These are phyloP conservation scores for Seira musarum DNA, from an alignment of 2,888 invertebrate species.

Conservation along the genomic window DNA sequence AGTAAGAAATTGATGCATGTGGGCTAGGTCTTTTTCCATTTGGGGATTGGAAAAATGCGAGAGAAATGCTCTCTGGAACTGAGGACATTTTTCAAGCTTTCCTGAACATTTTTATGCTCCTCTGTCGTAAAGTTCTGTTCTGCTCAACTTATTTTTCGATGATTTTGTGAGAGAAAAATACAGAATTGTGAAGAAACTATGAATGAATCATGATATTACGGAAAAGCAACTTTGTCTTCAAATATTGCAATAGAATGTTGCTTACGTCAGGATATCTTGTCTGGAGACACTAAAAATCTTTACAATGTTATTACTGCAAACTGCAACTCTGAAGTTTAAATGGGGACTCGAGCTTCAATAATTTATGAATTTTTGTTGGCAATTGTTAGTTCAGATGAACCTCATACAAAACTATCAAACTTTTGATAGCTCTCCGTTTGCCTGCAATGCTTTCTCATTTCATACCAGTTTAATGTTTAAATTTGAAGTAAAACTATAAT, in stretches of 20 bases:
- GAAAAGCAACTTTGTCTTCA: neutral
- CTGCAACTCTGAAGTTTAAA: neutral
- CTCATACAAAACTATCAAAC: too few relatives aligned
- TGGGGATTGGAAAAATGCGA: conserved; percentile 41
- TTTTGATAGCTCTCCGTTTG: too few relatives aligned
- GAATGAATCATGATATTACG: too few relatives aligned
- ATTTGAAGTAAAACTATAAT: too few relatives aligned
- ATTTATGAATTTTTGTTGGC: neutral
- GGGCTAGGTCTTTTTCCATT: conserved; percentile 24
- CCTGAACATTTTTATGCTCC: conserved; percentile 37
- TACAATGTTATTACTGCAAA: neutral
- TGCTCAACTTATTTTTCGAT: too few relatives aligned
- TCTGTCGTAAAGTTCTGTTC: too few relatives aligned
- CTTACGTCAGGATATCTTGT: neutral
- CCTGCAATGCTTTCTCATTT: too few relatives aligned
- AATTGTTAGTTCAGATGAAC: too few relatives aligned
- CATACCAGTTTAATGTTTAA: too few relatives aligned
- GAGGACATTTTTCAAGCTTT: conserved; percentile 42
- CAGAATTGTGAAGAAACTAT: too few relatives aligned
- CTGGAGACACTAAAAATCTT: neutral
- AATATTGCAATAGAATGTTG: neutral
- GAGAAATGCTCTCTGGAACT: conserved; percentile 23
- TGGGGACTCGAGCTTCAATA: too few relatives aligned
- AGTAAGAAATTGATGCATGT: neutral
- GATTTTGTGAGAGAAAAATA: too few relatives aligned